Percentiles rank a stretch among this genome's conserved stretches.
Evolutionary conservation across 2,888 invertebrate species (phyloP).

Genomic region (Merodon equestris): DNA sequence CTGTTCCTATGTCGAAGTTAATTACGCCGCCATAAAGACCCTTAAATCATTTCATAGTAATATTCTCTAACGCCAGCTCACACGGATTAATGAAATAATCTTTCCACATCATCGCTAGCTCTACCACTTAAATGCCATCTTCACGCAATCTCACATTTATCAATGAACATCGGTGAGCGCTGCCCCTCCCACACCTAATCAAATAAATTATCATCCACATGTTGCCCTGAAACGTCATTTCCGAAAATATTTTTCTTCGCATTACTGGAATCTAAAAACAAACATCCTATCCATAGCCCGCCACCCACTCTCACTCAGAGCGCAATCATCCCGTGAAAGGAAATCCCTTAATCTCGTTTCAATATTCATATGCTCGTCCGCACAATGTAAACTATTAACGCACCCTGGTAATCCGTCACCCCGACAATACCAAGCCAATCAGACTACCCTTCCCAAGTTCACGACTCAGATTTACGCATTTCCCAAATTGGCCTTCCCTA

Average conservation of each 20-base stretch:
- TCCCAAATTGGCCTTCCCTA: constrained; percentile 61
- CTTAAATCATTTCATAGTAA: too few relatives aligned
- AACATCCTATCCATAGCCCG: constrained; percentile 4
- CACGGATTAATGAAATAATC: too few relatives aligned
- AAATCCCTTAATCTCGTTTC: constrained; percentile 56
- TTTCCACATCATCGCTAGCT: too few relatives aligned
- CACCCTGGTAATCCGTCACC: constrained; percentile 53
- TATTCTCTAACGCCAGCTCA: too few relatives aligned
- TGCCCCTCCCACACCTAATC: constrained; percentile 12
- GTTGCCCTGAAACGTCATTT: constrained; percentile 24
- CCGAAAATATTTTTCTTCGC: constrained; percentile 17
- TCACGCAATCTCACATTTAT: constrained; percentile 4
- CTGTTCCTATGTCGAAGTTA: too few relatives aligned
- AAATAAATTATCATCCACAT: constrained; percentile 42
- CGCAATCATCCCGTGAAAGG: constrained; percentile 17
- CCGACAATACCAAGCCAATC: constrained; percentile 29
- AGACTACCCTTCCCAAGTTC: constrained; percentile 8
- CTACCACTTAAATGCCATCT: too few relatives aligned
- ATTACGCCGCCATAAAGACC: too few relatives aligned
- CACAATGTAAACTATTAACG: constrained; percentile 59
- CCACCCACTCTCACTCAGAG: background rate
- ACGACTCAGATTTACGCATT: constrained; percentile 16
- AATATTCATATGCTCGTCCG: constrained; percentile 65
- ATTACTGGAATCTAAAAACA: constrained; percentile 17
- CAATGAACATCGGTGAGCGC: background rate